phyloP scores from a whole-genome alignment of 2,113 vertebrate genomes.

The Apus apus region DNA sequence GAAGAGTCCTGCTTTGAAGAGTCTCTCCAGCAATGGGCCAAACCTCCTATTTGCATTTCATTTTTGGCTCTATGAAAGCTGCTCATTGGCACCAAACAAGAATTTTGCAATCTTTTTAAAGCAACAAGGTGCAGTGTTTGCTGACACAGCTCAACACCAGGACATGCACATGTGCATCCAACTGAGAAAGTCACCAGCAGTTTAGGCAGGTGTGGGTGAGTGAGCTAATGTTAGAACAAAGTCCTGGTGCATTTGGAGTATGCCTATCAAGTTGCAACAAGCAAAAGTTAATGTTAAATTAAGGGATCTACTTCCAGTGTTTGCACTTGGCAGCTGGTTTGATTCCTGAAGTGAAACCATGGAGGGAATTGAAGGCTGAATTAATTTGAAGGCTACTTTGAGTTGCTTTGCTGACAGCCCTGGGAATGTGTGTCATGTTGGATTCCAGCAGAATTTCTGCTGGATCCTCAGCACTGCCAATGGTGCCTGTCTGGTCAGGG shows the following conservation, averaged over 20 bases:
- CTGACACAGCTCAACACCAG: constrained; percentile 26
- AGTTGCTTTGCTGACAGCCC: background rate
- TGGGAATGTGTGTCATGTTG: background rate
- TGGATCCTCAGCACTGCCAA: background rate
- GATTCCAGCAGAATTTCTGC: background rate
- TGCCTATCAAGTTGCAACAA: constrained; percentile 58
- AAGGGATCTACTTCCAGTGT: background rate
- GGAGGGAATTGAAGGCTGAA: background rate
- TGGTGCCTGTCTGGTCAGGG: background rate
- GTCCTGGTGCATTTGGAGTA: constrained; percentile 15
- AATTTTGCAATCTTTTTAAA: constrained; percentile 59
- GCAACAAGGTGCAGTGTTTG: background rate
- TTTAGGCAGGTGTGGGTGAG: constrained; percentile 48
- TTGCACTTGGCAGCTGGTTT: background rate
- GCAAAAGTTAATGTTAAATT: constrained; percentile 15
- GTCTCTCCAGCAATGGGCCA: constrained; percentile 25
- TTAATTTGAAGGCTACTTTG: background rate
- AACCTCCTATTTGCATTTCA: constrained; percentile 60
- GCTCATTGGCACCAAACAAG: constrained; percentile 32
- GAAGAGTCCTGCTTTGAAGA: constrained; percentile 70
- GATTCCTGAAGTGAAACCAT: constrained; percentile 1
- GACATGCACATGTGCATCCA: constrained; percentile 1
- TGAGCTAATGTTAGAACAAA: constrained; percentile 38
- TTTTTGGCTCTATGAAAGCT: constrained; percentile 31
- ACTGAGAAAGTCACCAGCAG: constrained; percentile 44